Base-by-base conservation (phyloP, 1,140 invertebrate species). In the Papilio glaucus region DNA sequence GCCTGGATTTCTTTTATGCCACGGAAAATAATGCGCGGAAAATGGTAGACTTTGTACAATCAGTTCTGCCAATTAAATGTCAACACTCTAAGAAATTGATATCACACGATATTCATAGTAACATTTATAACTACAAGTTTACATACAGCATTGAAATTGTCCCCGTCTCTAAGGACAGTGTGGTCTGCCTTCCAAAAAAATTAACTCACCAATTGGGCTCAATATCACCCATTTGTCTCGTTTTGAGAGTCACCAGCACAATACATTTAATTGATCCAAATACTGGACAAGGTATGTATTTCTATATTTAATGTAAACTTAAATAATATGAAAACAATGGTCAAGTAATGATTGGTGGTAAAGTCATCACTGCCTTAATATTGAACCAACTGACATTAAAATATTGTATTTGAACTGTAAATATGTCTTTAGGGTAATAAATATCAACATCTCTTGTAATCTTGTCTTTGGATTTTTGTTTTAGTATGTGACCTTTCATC, bases 71-170 rank as follows among this genome's bases (percentile, higher is more conserved):
- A 1, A 96, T 96, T 83, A 96, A 96, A 85, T 97, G 96, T 88
- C 95, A 97, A 73, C 96, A 97, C 81, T 98, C 98, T 0, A 98
- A 99, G 90, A 98, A 99, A 85, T 94, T 99, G 10, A 97, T 99
- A 78, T 99, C 99, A 1, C 99, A 99, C 86, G 99, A 99, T 93
- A 97, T 98, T 38, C 98, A 98, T 88, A 99, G 97, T 86, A 99
- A 99, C 87, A 96, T 96, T 39, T 99, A 98, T 91, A 99, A 99
- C 91, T 99, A 99, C 91, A 99, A 99, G 93, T 97, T 97, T 85
- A 96, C 97, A 41, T 98, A 95, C 91, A 97, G 97, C 77, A 96
- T 99, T 71, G 99, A 99, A 92, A 98, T 99, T 85, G 98, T 99
- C 0, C 99, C 99, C 0, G 90, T 99, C 18, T 99, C 98, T 33